phyloP scores from a whole-genome alignment of 2,797 vertebrate genomes.

The Acanthornis magna region DNA sequence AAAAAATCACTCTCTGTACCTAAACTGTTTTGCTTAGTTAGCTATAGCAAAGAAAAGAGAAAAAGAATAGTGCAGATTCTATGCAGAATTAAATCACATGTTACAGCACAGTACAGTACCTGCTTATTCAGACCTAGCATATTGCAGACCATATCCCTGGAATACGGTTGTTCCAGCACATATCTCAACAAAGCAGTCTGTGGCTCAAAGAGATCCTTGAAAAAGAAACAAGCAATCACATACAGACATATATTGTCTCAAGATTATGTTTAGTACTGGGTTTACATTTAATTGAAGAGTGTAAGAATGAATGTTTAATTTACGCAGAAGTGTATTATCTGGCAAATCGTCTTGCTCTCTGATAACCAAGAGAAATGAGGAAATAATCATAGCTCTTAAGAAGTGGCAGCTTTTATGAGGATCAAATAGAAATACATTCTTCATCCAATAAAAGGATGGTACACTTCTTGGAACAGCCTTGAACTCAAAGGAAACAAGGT shows the following conservation, averaged over 20 bases:
- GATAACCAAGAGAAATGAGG: not conserved
- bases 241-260: constrained; percentile 52
- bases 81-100: constrained; percentile 46
- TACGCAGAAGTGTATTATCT: not conserved
- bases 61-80: constrained; percentile 78
- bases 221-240: constrained; percentile 63
- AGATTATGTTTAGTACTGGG: not conserved
- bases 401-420: not conserved
- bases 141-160: constrained; percentile 99
- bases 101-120: constrained; percentile 82
- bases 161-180: constrained; percentile 97
- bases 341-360: not conserved
- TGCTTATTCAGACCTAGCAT: constrained; percentile 99
- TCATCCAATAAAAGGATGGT: not conserved
- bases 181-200: constrained; percentile 97
- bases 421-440: not conserved
- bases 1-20: constrained; percentile 62
- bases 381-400: not conserved
- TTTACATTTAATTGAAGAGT: not conserved
- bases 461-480: not conserved
- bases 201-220: constrained; percentile 97
- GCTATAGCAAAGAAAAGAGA: constrained; percentile 78
- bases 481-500: not conserved
- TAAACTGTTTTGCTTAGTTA: constrained; percentile 82
- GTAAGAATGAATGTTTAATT: not conserved